Evolutionary conservation across 2,797 vertebrate genomes (phyloP).

Genomic region (Rhinoraja longicauda): DNA sequence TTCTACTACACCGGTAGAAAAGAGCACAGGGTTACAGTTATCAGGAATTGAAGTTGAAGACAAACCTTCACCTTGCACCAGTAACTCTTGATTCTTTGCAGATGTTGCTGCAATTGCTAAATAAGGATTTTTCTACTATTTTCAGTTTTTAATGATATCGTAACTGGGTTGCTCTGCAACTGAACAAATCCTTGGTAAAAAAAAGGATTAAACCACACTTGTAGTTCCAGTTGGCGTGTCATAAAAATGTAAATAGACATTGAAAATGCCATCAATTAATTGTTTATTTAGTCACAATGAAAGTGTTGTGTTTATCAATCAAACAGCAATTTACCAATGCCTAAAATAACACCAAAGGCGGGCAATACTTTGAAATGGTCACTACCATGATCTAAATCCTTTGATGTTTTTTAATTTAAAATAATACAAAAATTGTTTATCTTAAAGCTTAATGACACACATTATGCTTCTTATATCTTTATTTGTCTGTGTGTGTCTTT

Average conservation of each 20-base stretch:
- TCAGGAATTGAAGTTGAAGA: background rate
- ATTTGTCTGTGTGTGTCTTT: background rate
- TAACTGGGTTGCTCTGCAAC: background rate
- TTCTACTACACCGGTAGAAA: background rate
- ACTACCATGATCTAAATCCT: background rate
- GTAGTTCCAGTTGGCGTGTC: too few relatives aligned
- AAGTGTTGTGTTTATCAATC: background rate
- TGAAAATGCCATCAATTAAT: background rate
- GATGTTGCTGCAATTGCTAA: background rate
- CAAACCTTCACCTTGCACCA: background rate
- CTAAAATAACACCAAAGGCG: background rate
- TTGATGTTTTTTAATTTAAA: background rate
- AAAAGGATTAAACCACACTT: background rate
- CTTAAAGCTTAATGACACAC: background rate
- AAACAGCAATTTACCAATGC: background rate
- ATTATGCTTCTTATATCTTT: background rate
- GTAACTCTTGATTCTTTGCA: background rate
- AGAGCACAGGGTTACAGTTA: background rate
- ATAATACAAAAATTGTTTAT: background rate
- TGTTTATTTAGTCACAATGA: background rate
- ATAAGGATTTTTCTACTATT: background rate
- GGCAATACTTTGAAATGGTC: background rate
- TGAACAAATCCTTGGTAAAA: background rate
- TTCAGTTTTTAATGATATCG: background rate
- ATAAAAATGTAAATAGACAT: too few relatives aligned